Percentiles rank a stretch among this genome's conserved stretches.
phyloP scores from a whole-genome alignment of 2,113 vertebrate species.

The Pristiophorus japonicus region DNA sequence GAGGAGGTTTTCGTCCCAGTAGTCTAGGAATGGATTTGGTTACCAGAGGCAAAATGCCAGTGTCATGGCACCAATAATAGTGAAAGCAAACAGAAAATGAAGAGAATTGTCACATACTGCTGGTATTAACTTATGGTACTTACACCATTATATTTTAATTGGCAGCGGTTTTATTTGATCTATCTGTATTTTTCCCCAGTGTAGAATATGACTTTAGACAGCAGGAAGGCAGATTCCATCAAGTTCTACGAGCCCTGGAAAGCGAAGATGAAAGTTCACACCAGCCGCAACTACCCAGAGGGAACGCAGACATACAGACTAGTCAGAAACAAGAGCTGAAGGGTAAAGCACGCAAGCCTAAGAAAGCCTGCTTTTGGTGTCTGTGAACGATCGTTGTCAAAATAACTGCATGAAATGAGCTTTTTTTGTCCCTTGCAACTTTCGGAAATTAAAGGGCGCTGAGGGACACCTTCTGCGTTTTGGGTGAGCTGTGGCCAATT shows the following conservation, averaged over 20 bases:
- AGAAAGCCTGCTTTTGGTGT: constrained; percentile 98
- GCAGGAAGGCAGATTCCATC: constrained; percentile 82
- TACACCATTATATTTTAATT: neutral
- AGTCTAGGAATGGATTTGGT: neutral
- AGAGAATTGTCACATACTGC: neutral
- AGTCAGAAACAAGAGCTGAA: constrained; percentile 60
- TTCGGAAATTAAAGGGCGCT: neutral
- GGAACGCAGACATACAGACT: constrained; percentile 47
- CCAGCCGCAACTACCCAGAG: constrained; percentile 54
- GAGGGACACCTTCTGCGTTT: neutral
- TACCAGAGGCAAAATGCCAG: neutral
- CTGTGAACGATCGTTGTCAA: constrained; percentile 52
- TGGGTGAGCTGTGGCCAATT: neutral
- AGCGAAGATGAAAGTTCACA: constrained; percentile 57
- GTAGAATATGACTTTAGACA: constrained; percentile 93
- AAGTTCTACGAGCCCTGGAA: constrained; percentile 72
- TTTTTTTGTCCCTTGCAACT: neutral
- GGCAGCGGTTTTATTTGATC: constrained; percentile 38
- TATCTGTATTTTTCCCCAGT: constrained; percentile 55
- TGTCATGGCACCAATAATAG: neutral
- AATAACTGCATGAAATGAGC: neutral
- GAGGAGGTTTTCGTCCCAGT: neutral
- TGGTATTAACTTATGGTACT: neutral
- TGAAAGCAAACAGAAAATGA: neutral
- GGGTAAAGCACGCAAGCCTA: constrained; percentile 79